A percentile compares a stretch with the other conserved stretches of the same genome.
phyloP scores from a whole-genome alignment of 2,797 vertebrate species.

The Lemur catta region DNA sequence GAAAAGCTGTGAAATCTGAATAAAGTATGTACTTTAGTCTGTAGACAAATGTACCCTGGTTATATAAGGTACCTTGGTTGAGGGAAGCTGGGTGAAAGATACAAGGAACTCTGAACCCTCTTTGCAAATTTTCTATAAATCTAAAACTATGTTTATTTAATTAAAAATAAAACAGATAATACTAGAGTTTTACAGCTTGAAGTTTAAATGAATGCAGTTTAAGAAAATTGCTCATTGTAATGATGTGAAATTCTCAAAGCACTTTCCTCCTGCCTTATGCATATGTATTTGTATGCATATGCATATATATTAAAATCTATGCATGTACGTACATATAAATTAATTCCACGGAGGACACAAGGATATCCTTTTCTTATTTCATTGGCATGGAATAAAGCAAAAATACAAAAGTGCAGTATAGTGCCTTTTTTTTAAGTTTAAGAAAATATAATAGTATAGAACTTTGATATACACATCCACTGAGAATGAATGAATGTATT shows the following conservation, averaged over 20 bases:
- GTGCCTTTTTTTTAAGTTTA: neutral
- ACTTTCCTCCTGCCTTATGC: neutral
- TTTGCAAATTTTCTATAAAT: neutral
- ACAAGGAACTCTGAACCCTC: neutral
- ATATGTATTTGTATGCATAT: neutral
- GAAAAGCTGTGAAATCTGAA: neutral
- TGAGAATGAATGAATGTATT: neutral
- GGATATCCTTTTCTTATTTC: neutral
- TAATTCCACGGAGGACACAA: neutral
- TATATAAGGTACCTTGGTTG: neutral
- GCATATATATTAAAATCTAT: neutral
- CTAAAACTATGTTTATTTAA: neutral
- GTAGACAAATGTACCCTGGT: neutral
- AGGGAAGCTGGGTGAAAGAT: neutral
- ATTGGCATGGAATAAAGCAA: neutral
- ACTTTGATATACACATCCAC: neutral
- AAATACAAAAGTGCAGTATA: neutral
- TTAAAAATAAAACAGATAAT: neutral
- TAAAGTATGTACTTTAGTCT: neutral
- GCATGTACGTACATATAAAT: neutral
- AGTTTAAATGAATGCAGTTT: neutral
- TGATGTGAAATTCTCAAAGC: neutral
- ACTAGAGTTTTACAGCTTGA: neutral
- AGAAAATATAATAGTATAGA: neutral
- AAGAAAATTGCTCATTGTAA: neutral